A percentile compares a stretch with the other conserved stretches of the same genome.
These are phyloP conservation scores for Amphiprion ocellaris DNA, from an alignment of 2,113 vertebrate species.

Conservation along the genomic window DNA sequence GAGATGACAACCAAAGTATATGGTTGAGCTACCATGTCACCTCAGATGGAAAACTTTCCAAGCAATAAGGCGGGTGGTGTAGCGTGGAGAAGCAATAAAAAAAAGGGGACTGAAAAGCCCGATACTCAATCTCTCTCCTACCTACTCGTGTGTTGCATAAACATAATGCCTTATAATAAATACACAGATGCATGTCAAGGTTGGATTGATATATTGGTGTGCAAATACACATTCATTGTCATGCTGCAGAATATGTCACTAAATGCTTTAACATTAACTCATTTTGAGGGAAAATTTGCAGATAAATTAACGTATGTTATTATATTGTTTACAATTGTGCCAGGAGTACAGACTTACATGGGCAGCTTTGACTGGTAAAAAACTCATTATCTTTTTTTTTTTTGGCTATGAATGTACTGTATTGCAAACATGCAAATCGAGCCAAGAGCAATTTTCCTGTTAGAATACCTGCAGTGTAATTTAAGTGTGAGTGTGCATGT, in stretches of 20 bases:
- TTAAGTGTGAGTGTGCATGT: constrained; percentile 10
- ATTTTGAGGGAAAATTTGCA: neutral
- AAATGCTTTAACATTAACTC: neutral
- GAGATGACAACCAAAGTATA: constrained; percentile 75
- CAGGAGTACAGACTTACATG: neutral
- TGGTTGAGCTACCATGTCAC: constrained; percentile 71
- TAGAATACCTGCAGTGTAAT: constrained; percentile 37
- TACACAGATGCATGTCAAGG: neutral
- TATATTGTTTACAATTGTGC: neutral
- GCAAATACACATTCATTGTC: neutral
- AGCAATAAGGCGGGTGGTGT: constrained; percentile 58
- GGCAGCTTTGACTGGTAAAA: neutral
- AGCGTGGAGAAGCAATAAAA: constrained; percentile 16
- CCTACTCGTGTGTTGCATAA: constrained; percentile 7
- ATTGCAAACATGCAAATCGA: constrained; percentile 30
- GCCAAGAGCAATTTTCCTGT: constrained; percentile 24
- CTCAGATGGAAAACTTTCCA: constrained; percentile 72
- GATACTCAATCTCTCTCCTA: neutral
- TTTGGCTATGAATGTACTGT: constrained; percentile 9
- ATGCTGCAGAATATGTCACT: neutral
- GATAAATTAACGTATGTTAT: neutral
- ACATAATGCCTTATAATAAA: constrained; percentile 2
- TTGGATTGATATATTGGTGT: neutral
- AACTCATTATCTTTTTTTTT: neutral
- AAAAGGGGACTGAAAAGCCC: neutral